Percentiles rank a stretch among this genome's conserved stretches.
Conservation (phyloP, 2,113 vertebrate genomes). For the Patagioenas fasciata region DNA sequence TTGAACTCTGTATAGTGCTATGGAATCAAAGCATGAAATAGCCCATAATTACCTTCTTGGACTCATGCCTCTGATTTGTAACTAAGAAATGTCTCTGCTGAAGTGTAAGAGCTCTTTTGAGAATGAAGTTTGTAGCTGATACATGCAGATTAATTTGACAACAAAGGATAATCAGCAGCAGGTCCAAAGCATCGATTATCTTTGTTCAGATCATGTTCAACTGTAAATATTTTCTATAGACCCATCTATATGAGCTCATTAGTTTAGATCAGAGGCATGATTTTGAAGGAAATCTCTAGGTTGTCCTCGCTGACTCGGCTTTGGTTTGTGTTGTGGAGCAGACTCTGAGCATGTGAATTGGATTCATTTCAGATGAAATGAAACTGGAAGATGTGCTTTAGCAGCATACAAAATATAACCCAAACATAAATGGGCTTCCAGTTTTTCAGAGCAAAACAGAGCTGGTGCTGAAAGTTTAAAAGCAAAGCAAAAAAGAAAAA, state of each 20-base stretch:
- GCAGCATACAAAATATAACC: not conserved
- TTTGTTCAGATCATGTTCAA: not conserved
- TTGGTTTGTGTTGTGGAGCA: not conserved
- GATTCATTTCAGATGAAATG: not conserved
- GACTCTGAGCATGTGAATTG: not conserved
- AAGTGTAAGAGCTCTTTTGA: not conserved
- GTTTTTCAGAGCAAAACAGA: not conserved
- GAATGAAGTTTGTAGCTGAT: not conserved
- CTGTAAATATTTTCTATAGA: not conserved
- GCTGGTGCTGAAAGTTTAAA: not conserved
- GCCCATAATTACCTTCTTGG: not conserved
- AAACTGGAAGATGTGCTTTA: not conserved
- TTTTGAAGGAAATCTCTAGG: not conserved
- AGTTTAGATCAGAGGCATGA: not conserved
- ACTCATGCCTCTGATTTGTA: not conserved
- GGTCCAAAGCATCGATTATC: not conserved
- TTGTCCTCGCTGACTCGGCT: not conserved
- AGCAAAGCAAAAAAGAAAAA: not conserved
- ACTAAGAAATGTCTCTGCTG: not conserved
- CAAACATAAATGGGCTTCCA: not conserved
- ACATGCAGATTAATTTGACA: not conserved
- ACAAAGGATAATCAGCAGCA: not conserved
- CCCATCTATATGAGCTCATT: not conserved
- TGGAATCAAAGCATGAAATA: not conserved
- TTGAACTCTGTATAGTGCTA: not conserved